A percentile compares a stretch with the other conserved stretches of the same genome.
Conservation (phyloP, 1,140 invertebrate species). For the Tetramorium simillimum region DNA sequence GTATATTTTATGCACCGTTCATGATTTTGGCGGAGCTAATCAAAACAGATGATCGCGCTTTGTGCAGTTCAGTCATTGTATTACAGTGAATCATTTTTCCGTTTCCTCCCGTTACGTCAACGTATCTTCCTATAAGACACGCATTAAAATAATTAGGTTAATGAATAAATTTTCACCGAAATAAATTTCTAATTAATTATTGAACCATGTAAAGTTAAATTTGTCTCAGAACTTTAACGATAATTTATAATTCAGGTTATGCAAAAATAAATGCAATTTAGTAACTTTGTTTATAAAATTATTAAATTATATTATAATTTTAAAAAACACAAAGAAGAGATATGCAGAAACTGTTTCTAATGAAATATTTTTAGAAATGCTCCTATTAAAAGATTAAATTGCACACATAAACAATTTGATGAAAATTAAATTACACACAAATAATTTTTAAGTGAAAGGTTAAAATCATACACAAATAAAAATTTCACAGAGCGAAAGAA, state of each 20-base stretch:
- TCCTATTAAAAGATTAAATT: neutral
- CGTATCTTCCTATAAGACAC: neutral
- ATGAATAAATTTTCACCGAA: neutral
- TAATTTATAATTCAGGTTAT: neutral
- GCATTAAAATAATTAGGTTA: neutral
- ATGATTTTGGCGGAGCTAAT: slow-evolving; percentile 17
- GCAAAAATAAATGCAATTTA: neutral
- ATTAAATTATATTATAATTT: neutral
- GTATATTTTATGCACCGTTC: neutral
- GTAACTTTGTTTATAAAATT: neutral
- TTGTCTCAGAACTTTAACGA: neutral
- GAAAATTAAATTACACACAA: neutral
- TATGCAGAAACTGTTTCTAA: neutral
- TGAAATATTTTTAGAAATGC: neutral
- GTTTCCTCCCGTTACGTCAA: neutral
- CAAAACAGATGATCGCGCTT: slow-evolving; percentile 39
- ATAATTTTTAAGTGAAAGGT: neutral
- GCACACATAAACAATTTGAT: neutral
- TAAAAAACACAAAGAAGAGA: neutral
- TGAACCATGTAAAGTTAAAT: neutral
- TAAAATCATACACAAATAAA: neutral
- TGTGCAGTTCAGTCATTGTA: neutral
- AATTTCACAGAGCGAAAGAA: neutral
- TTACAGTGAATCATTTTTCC: neutral
- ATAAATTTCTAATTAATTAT: neutral